Base-by-base conservation (phyloP, 2,113 vertebrate species). In the Phyllopteryx taeniolatus region DNA sequence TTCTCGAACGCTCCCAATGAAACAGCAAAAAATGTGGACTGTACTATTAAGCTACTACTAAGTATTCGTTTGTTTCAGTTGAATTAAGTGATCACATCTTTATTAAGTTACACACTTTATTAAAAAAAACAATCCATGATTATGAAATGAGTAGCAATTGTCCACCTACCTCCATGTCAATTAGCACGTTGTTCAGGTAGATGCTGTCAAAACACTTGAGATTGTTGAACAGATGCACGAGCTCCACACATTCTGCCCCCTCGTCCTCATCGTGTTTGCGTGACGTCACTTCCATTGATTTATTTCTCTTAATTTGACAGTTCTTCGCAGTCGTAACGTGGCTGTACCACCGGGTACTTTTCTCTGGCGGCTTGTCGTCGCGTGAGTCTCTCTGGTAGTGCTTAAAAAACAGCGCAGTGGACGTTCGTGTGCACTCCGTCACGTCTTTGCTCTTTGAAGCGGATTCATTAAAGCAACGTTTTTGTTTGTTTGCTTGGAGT, bases 121-220 rank as follows among this genome's bases (percentile, higher is more conserved):
- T 42, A 8, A 42, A 10, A 8, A 0, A 17, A 2, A 19, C 7
- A 8, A 62, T 19, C 20, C 2, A 10, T 44, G 20, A 22, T 12
- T 64, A 44, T 3, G 12, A 27, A 14, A 27, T 27, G 5, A 15
- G 5, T 17, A 66, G 5, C 4, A 43, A 8, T 65, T 13, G 20
- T 20, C 8, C 5, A 15, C 9, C 10, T 66, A 66, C 64, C 64
- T 66, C 64, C 42, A 66, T 66, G 44, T 66, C 64, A 49, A 66
- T 66, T n/a, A 66, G 64, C 13, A 66, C 44, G 39, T 66, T 66
- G 64, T 66, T 66, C 42, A 66, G 44, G 39, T 66, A 66, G 64
- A 66, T 66, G n/a, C n/a, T 49, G 44, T 66, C 64, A 47, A 66
- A 66, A 47, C 64, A 66, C 22, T 66, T 66, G 11, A 66, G 64